A percentile compares a stretch with the other conserved stretches of the same genome.
Evolutionary conservation across 2,113 vertebrate species (phyloP).

Genomic region (Callorhinus ursinus): DNA sequence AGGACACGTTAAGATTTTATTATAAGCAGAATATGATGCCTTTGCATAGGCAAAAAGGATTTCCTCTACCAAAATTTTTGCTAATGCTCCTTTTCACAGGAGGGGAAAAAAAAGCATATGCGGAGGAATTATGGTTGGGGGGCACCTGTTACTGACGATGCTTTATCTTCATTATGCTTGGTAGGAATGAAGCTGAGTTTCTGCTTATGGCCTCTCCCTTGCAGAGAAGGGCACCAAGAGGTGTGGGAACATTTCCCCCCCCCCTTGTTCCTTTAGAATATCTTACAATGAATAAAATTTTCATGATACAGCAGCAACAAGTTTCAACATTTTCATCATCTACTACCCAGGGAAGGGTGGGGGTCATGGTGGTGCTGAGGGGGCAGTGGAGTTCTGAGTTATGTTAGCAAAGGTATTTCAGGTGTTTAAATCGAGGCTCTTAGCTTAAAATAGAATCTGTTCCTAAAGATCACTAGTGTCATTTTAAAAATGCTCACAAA

Average conservation of each 20-base stretch:
- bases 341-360: not conserved
- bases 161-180: rapidly evolving
- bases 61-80: constrained; percentile 55
- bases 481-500: not conserved
- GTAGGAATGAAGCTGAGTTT: not conserved
- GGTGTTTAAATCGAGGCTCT: not conserved
- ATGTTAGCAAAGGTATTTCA: not conserved
- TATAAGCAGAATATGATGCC: not conserved
- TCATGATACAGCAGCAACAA: not conserved
- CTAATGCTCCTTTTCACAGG: not conserved
- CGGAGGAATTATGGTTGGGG: not conserved
- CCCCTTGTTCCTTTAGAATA: not conserved
- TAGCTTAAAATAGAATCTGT: not conserved
- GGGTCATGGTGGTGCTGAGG: not conserved
- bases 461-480: not conserved
- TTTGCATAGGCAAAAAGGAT: constrained; percentile 70
- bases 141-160: not conserved
- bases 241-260: not conserved
- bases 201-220: not conserved
- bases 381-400: not conserved
- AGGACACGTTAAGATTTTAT: not conserved
- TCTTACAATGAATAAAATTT: not conserved
- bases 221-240: not conserved
- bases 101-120: not conserved
- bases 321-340: not conserved